A percentile compares a stretch with the other conserved stretches of the same genome.
Evolutionary conservation across 1,140 invertebrate genomes (phyloP).

Genomic region (Bombus sylvicola): DNA sequence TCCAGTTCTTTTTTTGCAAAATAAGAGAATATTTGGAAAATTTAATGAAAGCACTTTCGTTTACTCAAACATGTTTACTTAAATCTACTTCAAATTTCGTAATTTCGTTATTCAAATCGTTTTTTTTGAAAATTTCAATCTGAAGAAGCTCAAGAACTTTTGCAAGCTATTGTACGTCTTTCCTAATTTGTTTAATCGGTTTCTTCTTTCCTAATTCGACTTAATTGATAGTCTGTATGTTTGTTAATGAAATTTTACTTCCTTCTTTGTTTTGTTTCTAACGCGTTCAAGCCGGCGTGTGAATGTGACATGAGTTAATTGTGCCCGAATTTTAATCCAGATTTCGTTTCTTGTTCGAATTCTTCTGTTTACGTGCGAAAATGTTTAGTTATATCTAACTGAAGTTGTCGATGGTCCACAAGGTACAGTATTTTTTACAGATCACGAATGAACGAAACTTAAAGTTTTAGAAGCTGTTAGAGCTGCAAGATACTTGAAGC

Average conservation of each 20-base stretch:
- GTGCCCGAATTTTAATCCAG: background rate
- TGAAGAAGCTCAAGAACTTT: background rate
- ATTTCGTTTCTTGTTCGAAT: background rate
- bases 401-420: background rate
- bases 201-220: background rate
- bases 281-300: slow-evolving; percentile 20
- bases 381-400: background rate
- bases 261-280: background rate
- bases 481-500: background rate
- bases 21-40: no score
- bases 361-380: no score
- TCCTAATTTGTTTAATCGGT: background rate
- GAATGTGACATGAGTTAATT: no score
- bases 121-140: no score
- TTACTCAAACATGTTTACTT: no score
- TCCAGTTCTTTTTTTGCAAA: no score
- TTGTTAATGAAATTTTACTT: background rate
- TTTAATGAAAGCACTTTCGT: no score
- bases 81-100: no score
- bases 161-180: background rate
- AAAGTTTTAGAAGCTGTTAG: background rate
- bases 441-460: background rate
- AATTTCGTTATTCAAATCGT: no score
- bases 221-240: background rate
- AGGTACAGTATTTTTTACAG: slow-evolving; percentile 2